Conservation (phyloP, 2,888 invertebrate genomes). For the Morpho deidamia region DNA sequence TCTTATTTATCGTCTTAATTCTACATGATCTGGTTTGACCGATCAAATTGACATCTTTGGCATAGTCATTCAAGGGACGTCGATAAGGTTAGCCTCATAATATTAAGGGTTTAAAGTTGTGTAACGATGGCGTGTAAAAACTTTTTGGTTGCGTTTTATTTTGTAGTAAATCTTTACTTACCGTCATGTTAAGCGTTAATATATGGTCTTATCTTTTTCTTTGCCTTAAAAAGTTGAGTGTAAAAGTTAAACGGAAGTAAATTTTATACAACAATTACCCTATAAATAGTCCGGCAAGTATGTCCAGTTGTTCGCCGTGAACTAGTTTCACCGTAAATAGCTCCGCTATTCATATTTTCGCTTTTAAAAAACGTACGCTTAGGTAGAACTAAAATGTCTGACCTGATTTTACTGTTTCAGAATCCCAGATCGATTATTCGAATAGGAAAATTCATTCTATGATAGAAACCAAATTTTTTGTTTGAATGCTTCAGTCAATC, state of each 20-base stretch:
- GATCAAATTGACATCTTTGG: too few species aligned
- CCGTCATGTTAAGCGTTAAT: neutral
- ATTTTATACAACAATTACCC: neutral
- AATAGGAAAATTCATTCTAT: neutral
- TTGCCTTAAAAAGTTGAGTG: neutral
- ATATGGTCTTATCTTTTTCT: neutral
- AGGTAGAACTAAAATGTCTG: slow-evolving; percentile 10
- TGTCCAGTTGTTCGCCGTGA: slow-evolving; percentile 11
- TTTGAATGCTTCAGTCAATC: too few species aligned
- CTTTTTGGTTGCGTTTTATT: too few species aligned
- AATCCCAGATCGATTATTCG: neutral
- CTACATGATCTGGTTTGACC: too few species aligned
- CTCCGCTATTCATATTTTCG: slow-evolving; percentile 7
- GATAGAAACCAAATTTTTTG: too few species aligned
- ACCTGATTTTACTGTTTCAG: slow-evolving; percentile 9
- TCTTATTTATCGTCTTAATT: too few species aligned
- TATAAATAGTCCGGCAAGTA: slow-evolving; percentile 1
- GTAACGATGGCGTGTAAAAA: too few species aligned
- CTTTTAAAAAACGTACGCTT: slow-evolving; percentile 5
- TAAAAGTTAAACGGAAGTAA: neutral
- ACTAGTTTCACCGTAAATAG: slow-evolving; percentile 13
- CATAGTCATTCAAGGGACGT: too few species aligned
- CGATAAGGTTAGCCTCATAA: too few species aligned
- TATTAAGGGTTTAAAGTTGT: too few species aligned
- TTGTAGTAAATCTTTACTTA: neutral